A percentile compares a stretch with the other conserved stretches of the same genome.
phyloP scores from a whole-genome alignment of 2,113 vertebrate genomes.

The Microcebus lehilahytsara region DNA sequence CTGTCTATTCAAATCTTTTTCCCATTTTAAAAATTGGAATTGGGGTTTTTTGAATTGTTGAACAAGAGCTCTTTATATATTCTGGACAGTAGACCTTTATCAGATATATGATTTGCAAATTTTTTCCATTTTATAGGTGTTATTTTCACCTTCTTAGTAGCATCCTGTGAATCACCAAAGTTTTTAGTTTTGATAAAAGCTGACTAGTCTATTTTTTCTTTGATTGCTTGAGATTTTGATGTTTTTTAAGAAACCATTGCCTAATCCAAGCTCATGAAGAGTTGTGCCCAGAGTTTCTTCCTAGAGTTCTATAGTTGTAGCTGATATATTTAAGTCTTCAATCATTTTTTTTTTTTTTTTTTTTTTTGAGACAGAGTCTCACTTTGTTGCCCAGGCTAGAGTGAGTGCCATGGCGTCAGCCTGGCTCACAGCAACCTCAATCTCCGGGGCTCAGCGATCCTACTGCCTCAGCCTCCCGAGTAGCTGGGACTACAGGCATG shows the following conservation, averaged over 20 bases:
- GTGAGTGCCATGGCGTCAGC: too few species aligned
- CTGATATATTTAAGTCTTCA: background rate
- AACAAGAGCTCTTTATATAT: background rate
- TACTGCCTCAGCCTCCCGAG: too few species aligned
- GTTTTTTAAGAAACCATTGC: background rate
- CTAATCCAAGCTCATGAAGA: background rate
- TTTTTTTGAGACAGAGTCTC: too few species aligned
- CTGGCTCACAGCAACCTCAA: too few species aligned
- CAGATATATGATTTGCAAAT: background rate
- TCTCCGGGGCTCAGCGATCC: too few species aligned
- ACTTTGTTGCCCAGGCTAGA: too few species aligned
- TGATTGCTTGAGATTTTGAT: background rate
- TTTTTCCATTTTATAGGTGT: background rate
- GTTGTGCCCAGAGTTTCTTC: background rate
- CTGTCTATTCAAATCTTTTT: background rate
- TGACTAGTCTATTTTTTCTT: background rate
- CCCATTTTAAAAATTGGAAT: background rate
- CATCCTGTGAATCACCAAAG: background rate
- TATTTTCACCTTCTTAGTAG: background rate
- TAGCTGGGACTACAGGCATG: too few species aligned
- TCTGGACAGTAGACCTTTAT: background rate
- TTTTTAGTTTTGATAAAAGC: background rate
- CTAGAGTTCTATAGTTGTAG: background rate
- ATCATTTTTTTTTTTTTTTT: background rate
- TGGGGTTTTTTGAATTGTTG: background rate